Conservation (phyloP, 1,140 invertebrate species). For the Lordiphosa collinella region DNA sequence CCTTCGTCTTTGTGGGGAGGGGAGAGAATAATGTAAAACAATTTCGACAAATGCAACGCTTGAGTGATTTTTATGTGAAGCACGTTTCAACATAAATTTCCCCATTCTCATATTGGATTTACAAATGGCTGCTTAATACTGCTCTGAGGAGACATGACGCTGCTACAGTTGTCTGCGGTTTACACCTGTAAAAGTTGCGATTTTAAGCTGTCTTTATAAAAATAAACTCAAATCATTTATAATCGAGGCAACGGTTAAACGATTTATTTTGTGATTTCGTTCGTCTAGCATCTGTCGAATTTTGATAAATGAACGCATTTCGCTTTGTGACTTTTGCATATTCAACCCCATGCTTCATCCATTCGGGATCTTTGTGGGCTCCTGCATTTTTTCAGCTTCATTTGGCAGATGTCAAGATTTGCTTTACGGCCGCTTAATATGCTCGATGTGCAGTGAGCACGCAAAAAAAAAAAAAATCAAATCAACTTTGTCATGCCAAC, state of each 20-base stretch:
- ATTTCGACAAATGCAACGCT: conserved; percentile 39
- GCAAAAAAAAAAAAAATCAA: conserved; percentile 40
- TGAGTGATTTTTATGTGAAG: conserved; percentile 60
- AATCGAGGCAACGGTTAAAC: conserved; percentile 31
- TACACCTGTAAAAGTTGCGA: conserved; percentile 37
- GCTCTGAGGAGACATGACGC: conserved; percentile 10
- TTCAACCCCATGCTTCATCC: not conserved
- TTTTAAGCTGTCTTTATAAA: no score
- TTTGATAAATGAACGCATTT: conserved; percentile 58
- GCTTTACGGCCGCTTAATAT: conserved; percentile 36
- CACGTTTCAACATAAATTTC: conserved; percentile 67
- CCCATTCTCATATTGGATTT: conserved; percentile 41
- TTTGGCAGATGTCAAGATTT: conserved; percentile 41
- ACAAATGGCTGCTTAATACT: conserved; percentile 54
- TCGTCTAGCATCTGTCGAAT: conserved; percentile 41
- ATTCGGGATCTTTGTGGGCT: conserved; percentile 2
- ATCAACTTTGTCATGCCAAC: conserved; percentile 28
- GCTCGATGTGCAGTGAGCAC: conserved; percentile 28
- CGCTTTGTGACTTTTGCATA: conserved; percentile 32
- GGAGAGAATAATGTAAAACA: conserved; percentile 36
- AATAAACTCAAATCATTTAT: conserved; percentile 42
- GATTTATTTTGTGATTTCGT: conserved; percentile 53
- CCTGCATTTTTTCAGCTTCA: conserved; percentile 66
- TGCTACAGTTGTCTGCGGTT: conserved; percentile 22
- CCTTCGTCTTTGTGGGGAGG: no score